Evolutionary conservation across 2,888 invertebrate species (phyloP), one percentile per base, ranked within the genome.

Genomic region (Ornithoptera priamus): DNA sequence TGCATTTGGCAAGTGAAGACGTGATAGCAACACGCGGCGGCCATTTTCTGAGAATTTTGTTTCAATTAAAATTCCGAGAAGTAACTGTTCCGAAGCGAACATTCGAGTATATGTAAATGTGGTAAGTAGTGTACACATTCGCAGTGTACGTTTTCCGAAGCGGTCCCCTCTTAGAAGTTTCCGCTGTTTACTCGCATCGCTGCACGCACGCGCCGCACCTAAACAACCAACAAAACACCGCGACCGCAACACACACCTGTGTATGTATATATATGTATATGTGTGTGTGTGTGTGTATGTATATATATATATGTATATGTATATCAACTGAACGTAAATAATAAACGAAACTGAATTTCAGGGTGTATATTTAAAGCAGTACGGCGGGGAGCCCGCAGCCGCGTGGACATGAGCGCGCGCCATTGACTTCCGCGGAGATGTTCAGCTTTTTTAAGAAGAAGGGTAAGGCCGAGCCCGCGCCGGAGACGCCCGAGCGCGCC

Each of bases 371-470:
- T 74, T 76, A 77, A 73, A 75, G 73, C 88, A 88, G 87, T 88
- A 74, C 75, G 70, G 69, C 71, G 65, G 74, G 74, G 75, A 76
- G 66, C 85, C 76, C 74, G 82, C 81, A 42, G 67, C 72, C 73
- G 80, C 67, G 72, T 86, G 85, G 86, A 83, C 88, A 88, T 85
- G 87, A 75, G 78, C 80, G 75, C 76, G 79, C 80, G 79, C 74
- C 72, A 70, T 72, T 78, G 78, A 80, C 77, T 78, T 75, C 65
- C 74, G 77, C 22, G 58, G 83, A 84, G 79, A 92, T 92, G 92
- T 92, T 92, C 80, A 89, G 85, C 77, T 90, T 92, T 85, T 92
- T 92, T 83, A 92, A 91, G 83, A 84, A 87, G 77, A 90, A 86
- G 85, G 81, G 85, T 85, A 91, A 90, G 84, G 84, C 81, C 86